Evolutionary conservation across 2,113 vertebrate species (phyloP).

Genomic region (Trematocara zebra): DNA sequence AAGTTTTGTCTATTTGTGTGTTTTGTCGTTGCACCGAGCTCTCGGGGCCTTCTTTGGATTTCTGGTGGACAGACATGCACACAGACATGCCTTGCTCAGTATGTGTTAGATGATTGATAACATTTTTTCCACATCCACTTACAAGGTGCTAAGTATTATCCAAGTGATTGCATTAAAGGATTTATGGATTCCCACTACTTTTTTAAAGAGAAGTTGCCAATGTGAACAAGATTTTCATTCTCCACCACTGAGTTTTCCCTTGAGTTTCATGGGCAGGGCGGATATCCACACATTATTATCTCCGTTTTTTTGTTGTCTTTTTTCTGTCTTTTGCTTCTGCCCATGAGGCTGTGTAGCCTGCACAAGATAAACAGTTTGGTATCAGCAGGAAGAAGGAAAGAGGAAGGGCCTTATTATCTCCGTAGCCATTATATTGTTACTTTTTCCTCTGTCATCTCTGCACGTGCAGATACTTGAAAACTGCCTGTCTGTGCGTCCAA

Average conservation of each 20-base stretch:
- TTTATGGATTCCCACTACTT: neutral
- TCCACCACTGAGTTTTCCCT: neutral
- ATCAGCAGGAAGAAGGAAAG: conserved; percentile 46
- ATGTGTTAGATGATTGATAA: neutral
- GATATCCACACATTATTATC: neutral
- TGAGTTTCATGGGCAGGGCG: neutral
- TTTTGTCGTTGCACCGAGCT: neutral
- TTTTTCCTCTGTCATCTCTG: neutral
- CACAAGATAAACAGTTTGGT: neutral
- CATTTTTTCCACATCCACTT: neutral
- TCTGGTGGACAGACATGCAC: neutral
- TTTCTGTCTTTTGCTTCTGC: neutral
- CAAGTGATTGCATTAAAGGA: neutral
- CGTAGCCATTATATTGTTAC: conserved; percentile 17
- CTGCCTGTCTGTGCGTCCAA: neutral
- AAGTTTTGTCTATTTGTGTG: neutral
- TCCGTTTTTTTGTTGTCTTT: neutral
- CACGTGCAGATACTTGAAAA: conserved; percentile 26
- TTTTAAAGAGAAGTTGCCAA: neutral
- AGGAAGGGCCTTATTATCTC: conserved; percentile 42
- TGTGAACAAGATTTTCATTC: neutral
- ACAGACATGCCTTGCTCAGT: neutral
- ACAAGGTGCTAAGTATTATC: neutral
- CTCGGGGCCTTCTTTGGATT: neutral
- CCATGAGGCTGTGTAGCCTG: neutral